Evolutionary conservation across 2,888 invertebrate genomes (phyloP).

Genomic region (Alentia gelatinosa): DNA sequence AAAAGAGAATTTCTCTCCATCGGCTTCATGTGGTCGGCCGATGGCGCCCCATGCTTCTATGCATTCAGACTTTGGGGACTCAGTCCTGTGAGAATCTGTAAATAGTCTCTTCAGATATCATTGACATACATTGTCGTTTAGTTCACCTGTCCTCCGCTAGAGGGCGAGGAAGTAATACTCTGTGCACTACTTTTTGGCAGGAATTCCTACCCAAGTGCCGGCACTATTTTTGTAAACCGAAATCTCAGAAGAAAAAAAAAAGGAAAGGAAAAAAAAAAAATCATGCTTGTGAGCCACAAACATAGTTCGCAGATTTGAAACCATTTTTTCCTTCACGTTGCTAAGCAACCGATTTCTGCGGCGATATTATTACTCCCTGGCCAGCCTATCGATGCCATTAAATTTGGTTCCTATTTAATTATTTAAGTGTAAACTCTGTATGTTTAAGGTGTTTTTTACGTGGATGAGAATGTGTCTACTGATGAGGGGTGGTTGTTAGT

Average conservation of each 20-base stretch:
- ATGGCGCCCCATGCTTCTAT: background rate
- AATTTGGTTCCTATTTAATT: background rate
- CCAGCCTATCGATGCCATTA: background rate
- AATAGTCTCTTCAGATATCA: background rate
- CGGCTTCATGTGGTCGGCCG: no score
- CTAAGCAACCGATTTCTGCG: background rate
- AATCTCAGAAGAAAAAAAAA: background rate
- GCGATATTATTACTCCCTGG: background rate
- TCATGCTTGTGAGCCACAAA: background rate
- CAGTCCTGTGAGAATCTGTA: background rate
- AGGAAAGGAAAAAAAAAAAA: background rate
- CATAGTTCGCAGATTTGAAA: background rate
- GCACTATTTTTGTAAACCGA: constrained; percentile 27
- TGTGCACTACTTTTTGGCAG: background rate
- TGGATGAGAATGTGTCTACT: background rate
- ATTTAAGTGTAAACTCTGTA: background rate
- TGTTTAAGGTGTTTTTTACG: background rate
- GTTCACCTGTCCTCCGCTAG: background rate
- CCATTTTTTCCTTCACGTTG: background rate
- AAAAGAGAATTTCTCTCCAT: no score
- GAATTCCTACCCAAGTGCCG: constrained; percentile 18
- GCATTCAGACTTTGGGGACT: background rate
- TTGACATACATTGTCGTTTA: background rate
- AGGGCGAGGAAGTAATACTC: no score
- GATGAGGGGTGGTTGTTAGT: background rate